Evolutionary conservation across 92 coral and sea anemone genomes (phyloP), one percentile per base, ranked within the genome.

Genomic region (Siderastrea siderea): DNA sequence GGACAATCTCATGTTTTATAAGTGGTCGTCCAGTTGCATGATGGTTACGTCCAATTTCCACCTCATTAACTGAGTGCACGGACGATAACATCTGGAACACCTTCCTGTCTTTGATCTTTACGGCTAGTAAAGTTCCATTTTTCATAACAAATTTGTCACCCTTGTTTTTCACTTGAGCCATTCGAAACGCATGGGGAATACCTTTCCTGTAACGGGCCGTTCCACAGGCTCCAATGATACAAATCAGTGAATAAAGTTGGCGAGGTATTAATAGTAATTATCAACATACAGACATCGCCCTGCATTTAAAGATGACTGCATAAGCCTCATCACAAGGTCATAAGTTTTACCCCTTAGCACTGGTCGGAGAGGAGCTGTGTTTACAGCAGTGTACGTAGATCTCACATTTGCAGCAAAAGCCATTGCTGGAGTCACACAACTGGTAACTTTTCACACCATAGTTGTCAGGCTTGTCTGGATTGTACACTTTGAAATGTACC

Each of bases 401-500:
- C 49, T 86, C 90, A 78, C 78, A 69, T 15, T 5, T 55, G 19
- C 49, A 78, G n/a, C 90, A 78, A 47, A 8, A 78, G 50, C 84
- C 84, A 66, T 64, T 78, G 7, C 45, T 70, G 19, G 77, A 47
- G 78, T 86, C 90, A 68, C 90, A 86, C 52, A 86, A 67, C 83
- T 76, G 49, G 61, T 62, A 86, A 7, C 43, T 15, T 47, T 78
- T 86, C 4, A 61, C 67, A 61, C 67, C 67, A 13, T 61, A 61
- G 0, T 61, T 61, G 19, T 61, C 67, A 61, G 15, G 15, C 13
- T 16, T 0, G 4, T 16, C 19, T 5, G 38, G 38, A 26, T 26
- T 26, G 38, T 26, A 26, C 38, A 26, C 38, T 26, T 26, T 26
- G 38, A 26, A 26, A 26, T 26, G 38, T 26, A 26, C 38, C 38